Conservation (phyloP, 2,797 vertebrate genomes). For the Oreochromis grahami region DNA sequence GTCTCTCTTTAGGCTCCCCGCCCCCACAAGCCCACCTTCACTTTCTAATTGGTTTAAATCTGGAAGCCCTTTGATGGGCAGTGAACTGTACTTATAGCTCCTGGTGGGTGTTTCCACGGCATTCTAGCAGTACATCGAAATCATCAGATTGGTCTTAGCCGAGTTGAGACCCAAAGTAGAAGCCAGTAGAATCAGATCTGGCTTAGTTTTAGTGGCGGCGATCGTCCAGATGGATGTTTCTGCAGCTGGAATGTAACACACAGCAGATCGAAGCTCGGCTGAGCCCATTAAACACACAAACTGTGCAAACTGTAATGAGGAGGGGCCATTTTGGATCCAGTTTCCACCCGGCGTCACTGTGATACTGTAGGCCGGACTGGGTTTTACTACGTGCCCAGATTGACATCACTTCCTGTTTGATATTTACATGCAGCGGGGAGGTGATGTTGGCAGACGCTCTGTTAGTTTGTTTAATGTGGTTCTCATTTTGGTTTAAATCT, state of each 20-base stretch:
- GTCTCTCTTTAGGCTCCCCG: neutral
- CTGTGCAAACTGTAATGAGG: neutral
- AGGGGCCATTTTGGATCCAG: conserved; percentile 24
- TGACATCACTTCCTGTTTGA: conserved; percentile 51
- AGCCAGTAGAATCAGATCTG: neutral
- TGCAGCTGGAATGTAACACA: conserved; percentile 5
- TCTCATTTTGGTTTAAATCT: neutral
- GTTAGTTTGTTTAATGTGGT: neutral
- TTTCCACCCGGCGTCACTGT: neutral
- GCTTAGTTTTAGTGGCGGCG: rapidly evolving
- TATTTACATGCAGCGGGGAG: conserved; percentile 53
- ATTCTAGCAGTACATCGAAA: neutral
- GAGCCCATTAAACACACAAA: neutral
- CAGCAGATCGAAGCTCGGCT: neutral
- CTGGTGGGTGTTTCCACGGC: neutral
- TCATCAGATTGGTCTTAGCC: neutral
- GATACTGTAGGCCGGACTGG: conserved; percentile 11
- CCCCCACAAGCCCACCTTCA: neutral
- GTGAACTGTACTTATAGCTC: neutral
- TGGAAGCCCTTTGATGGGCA: neutral
- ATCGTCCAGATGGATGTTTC: conserved; percentile 1
- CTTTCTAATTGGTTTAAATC: neutral
- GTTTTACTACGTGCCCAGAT: neutral
- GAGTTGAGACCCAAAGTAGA: neutral
- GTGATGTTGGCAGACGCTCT: neutral